Evolutionary conservation across 1,140 invertebrate species (phyloP).

Genomic region (Sycophaga agraensis): DNA sequence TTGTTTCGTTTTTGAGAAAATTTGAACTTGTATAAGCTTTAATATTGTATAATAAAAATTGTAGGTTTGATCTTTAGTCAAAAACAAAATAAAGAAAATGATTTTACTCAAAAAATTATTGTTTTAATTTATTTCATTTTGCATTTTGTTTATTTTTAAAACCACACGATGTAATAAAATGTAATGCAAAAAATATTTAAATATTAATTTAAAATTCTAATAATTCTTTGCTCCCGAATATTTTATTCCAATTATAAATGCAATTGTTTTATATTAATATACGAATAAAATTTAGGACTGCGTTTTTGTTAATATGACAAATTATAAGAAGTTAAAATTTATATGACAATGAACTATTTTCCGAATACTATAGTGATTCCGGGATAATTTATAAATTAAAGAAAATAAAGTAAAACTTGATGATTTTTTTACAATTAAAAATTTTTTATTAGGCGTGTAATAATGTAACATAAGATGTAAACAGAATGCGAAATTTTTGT

Average conservation of each 20-base stretch:
- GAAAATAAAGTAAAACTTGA: conserved; percentile 23
- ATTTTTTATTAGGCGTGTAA: conserved; percentile 54
- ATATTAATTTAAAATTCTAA: neutral
- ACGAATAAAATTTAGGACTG: neutral
- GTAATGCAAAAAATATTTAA: too few relatives aligned
- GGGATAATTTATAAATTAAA: conserved; percentile 12
- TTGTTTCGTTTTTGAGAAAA: conserved; percentile 18
- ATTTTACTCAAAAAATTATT: neutral
- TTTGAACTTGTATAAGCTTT: conserved; percentile 3
- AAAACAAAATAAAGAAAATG: conserved; percentile 21
- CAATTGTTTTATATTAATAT: neutral
- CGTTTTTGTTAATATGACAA: conserved; percentile 6
- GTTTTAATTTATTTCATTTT: neutral
- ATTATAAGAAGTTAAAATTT: neutral
- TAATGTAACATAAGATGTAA: conserved; percentile 52
- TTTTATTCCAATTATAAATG: neutral
- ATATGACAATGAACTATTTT: neutral
- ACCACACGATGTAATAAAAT: too few relatives aligned
- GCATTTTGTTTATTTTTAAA: neutral
- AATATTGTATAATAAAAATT: conserved; percentile 19
- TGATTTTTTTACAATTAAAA: conserved; percentile 47
- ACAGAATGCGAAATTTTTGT: conserved; percentile 33
- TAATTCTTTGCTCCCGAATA: neutral
- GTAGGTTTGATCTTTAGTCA: conserved; percentile 10
- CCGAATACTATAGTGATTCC: too few relatives aligned